Evolutionary conservation across 2,113 vertebrate species (phyloP).

Genomic region (Notothenia rossii): DNA sequence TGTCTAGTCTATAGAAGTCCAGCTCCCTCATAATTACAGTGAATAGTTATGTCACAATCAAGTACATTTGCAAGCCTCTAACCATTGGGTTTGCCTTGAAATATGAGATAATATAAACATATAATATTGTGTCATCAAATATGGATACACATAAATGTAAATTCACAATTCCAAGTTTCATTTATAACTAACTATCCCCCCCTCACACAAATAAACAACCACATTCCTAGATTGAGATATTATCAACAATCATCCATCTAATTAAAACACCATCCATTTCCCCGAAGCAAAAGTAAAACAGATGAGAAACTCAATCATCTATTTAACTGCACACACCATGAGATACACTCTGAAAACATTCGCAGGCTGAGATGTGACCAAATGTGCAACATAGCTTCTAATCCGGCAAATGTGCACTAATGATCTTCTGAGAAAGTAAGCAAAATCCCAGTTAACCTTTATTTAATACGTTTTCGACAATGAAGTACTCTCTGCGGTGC

Average conservation of each 20-base stretch:
- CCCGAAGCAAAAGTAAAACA: background rate
- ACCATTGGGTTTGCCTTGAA: background rate
- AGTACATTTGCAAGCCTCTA: background rate
- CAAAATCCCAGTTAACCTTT: conserved; percentile 28
- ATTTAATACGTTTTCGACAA: conserved; percentile 27
- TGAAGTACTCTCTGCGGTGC: conserved; percentile 30
- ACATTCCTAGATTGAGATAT: background rate
- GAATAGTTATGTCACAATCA: background rate
- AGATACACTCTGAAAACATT: conserved; percentile 15
- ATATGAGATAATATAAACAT: background rate
- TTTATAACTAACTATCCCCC: background rate
- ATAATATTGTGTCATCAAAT: background rate
- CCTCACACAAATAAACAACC: background rate
- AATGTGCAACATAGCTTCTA: conserved; percentile 5
- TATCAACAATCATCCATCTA: background rate
- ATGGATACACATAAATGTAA: background rate
- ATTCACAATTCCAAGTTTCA: background rate
- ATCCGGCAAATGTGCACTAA: conserved; percentile 43
- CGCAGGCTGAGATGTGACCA: conserved; percentile 3
- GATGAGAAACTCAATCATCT: background rate
- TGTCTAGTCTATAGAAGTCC: background rate
- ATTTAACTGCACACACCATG: background rate
- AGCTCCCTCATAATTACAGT: background rate
- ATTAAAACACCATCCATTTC: background rate
- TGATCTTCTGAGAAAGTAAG: conserved; percentile 16